A percentile compares a stretch with the other conserved stretches of the same genome.
phyloP scores from a whole-genome alignment of 2,113 vertebrate genomes.

The Sebastes schlegelii region DNA sequence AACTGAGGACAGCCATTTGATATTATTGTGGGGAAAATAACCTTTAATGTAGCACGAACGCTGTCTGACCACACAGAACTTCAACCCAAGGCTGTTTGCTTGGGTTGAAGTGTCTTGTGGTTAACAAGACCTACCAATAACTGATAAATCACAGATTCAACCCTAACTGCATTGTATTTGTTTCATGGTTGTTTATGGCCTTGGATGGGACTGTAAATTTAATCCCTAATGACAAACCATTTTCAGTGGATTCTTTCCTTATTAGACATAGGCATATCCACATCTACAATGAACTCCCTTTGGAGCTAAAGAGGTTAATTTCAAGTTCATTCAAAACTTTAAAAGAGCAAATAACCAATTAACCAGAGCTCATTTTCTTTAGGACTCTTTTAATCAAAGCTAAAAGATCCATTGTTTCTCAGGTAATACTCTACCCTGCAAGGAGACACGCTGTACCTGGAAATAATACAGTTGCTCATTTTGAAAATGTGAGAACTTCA shows the following conservation, averaged over 20 bases:
- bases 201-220: not conserved
- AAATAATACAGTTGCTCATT: constrained; percentile 18
- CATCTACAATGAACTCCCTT: constrained; percentile 10
- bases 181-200: not conserved
- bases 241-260: not conserved
- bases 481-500: constrained; percentile 25
- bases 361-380: constrained; percentile 41
- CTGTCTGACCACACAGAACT: not conserved
- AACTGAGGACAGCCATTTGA: not conserved
- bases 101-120: not conserved
- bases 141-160: constrained; percentile 4
- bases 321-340: constrained; percentile 41
- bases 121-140: not conserved
- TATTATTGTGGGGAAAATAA: constrained; percentile 6
- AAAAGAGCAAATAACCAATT: constrained; percentile 55
- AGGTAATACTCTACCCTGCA: constrained; percentile 13
- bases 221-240: not conserved
- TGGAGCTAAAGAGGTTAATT: constrained; percentile 48
- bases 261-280: not conserved
- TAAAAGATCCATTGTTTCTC: constrained; percentile 41
- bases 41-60: constrained; percentile 24
- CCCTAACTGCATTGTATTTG: not conserved
- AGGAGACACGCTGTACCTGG: not conserved
- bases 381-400: constrained; percentile 50
- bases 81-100: not conserved